Conservation (phyloP, 2,888 invertebrate genomes). For the Leistus spinibarbis region DNA sequence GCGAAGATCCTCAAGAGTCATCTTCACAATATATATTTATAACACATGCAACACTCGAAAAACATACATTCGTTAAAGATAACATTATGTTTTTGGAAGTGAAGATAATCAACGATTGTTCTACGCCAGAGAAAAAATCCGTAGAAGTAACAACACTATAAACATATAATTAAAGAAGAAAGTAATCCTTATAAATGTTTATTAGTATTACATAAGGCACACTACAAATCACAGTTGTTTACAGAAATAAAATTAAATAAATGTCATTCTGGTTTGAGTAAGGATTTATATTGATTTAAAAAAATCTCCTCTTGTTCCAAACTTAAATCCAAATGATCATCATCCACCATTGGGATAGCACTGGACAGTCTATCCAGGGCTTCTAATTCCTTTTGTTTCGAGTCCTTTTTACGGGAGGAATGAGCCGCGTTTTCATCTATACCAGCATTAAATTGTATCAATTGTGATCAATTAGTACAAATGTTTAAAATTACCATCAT, state of each 20-base stretch:
- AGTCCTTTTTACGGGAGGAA: neutral
- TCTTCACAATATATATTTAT: constrained; percentile 68
- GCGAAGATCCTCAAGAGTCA: constrained; percentile 57
- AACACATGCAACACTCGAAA: constrained; percentile 67
- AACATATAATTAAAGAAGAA: neutral
- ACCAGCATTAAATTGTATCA: neutral
- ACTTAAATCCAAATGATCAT: constrained; percentile 76
- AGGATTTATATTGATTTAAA: constrained; percentile 68
- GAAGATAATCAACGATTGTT: constrained; percentile 47
- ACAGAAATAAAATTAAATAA: neutral
- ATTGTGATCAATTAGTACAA: neutral
- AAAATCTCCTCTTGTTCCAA: constrained; percentile 73
- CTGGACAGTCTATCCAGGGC: constrained; percentile 67
- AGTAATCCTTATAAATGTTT: neutral
- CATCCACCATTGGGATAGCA: constrained; percentile 65
- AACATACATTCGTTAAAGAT: constrained; percentile 65
- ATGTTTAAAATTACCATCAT: constrained; percentile 50
- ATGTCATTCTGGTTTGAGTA: constrained; percentile 55
- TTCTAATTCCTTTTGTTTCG: constrained; percentile 58
- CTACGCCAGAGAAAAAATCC: constrained; percentile 20
- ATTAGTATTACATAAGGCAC: constrained; percentile 23
- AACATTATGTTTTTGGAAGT: constrained; percentile 68
- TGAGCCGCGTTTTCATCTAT: neutral
- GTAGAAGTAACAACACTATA: constrained; percentile 16
- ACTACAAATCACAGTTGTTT: constrained; percentile 28